A percentile compares a stretch with the other conserved stretches of the same genome.
These are phyloP conservation scores for Poeciliopsis prolifica DNA, from an alignment of 2,113 vertebrate genomes.

Conservation along the genomic window DNA sequence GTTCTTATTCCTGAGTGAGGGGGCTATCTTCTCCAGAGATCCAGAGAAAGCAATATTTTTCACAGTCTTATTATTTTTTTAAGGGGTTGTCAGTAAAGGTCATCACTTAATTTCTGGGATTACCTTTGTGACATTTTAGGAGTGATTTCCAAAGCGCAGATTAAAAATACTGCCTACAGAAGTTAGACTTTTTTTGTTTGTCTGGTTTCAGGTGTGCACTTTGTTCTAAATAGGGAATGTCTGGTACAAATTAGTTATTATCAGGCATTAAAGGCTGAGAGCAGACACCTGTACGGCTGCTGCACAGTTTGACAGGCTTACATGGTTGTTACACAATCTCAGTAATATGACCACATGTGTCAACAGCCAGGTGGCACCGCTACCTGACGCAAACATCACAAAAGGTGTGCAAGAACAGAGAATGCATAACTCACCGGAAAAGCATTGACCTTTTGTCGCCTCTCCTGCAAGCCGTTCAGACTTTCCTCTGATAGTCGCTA, in stretches of 20 bases:
- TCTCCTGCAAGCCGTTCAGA: conserved; percentile 10
- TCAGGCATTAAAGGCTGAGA: neutral
- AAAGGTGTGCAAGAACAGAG: conserved; percentile 29
- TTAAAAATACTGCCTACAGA: neutral
- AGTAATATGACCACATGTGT: neutral
- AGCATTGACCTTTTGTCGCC: conserved; percentile 56
- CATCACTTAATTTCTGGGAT: no score
- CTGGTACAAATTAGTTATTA: neutral
- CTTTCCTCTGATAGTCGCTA: neutral
- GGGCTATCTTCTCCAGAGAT: neutral
- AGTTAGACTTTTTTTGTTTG: neutral
- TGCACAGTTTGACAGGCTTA: neutral
- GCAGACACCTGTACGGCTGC: neutral
- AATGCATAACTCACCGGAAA: conserved; percentile 28
- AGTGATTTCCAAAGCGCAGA: neutral
- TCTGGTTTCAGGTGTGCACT: neutral
- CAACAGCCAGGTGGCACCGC: conserved; percentile 1
- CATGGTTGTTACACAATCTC: neutral
- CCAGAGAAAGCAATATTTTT: neutral
- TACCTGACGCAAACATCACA: conserved; percentile 52
- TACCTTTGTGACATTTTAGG: no score
- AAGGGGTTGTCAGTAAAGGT: no score
- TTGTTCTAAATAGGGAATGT: neutral
- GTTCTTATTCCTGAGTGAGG: conserved; percentile 1
- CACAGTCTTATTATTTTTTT: neutral